phyloP scores from a whole-genome alignment of 37 sponge, comb jelly and placozoan genomes.

The Tethya wilhelma region DNA sequence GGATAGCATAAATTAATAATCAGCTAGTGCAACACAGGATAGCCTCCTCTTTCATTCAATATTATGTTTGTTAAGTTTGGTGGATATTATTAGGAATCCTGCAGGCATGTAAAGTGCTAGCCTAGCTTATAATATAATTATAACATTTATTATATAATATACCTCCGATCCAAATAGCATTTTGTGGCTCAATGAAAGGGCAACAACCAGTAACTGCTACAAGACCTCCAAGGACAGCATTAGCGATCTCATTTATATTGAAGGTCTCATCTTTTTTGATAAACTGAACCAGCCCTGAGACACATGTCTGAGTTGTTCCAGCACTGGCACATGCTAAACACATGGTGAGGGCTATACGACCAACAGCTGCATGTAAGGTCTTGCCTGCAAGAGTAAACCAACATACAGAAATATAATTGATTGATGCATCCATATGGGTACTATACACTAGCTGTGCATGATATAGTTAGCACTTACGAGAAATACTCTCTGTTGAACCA shows the following conservation, averaged over 20 bases:
- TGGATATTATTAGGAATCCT: no score
- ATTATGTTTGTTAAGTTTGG: no score
- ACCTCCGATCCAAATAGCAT: slow-evolving; percentile 81
- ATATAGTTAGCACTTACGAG: slow-evolving; percentile 1
- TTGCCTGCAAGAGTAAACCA: slow-evolving; percentile 46
- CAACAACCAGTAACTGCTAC: slow-evolving; percentile 90
- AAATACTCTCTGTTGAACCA: slow-evolving; percentile 78
- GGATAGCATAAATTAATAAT: background rate
- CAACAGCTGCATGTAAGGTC: slow-evolving; percentile 68
- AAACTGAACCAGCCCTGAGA: slow-evolving; percentile 79
- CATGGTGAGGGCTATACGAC: slow-evolving; percentile 87
- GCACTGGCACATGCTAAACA: slow-evolving; percentile 73
- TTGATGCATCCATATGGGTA: no score
- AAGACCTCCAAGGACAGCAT: slow-evolving; percentile 73
- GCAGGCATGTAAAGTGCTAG: no score
- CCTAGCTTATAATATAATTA: no score
- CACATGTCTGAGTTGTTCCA: slow-evolving; percentile 54
- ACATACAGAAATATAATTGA: no score
- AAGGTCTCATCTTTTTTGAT: slow-evolving; percentile 75
- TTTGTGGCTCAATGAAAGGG: slow-evolving; percentile 72
- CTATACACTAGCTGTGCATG: no score
- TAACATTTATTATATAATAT: no score
- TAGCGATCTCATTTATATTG: slow-evolving; percentile 90
- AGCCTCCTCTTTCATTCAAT: no score
- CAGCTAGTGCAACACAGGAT: no score